Evolutionary conservation across 2,113 vertebrate genomes (phyloP), one percentile per base, ranked within the genome.

Genomic region (Taxidea taxus): DNA sequence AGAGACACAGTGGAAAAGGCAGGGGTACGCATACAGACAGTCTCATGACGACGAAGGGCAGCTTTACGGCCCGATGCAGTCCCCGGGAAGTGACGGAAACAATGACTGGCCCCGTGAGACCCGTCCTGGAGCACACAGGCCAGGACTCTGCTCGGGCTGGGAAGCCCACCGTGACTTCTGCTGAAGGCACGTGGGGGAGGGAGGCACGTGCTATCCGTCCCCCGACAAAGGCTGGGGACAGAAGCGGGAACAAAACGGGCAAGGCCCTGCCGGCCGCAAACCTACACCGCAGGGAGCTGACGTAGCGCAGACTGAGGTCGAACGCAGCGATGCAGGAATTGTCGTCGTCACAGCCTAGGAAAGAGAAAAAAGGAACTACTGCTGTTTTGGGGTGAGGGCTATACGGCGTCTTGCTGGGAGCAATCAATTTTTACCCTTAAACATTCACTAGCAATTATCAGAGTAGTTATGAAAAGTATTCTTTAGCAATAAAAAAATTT

Each of bases 401-500:
- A 56, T 16, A 88, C 31, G 90, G 68, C 42, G 47, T 14, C 42
- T 47, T 49, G 18, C 51, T 21, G 8, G 58, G 77, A 77, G 42
- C 27, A 77, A 51, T 16, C 47, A 56, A 75, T 44, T 37, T 51
- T 74, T 56, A 34, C 62, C 56, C 66, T 49, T n/a, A 88, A 96
- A 74, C 47, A 95, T 2, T 4, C 8, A 7, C 49, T 29, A 96
- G 72, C 81, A 97, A 98, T 51, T 96, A 0, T 18, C 37, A 58
- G 44, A 18, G 29, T 9, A 18, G 29, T 54, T 75, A 34, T 78
- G 29, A 78, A 84, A 86, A 97, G 49, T 11, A 95, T 1, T 12
- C 13, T 21, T 47, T 34, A 97, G 87, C 77, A 97, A 97, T 62
- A 96, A 91, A 75, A 92, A 66, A 66, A 54, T 74, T 97, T 97